Conservation (phyloP, 2,797 vertebrate species). For the Amblyraja radiata region DNA sequence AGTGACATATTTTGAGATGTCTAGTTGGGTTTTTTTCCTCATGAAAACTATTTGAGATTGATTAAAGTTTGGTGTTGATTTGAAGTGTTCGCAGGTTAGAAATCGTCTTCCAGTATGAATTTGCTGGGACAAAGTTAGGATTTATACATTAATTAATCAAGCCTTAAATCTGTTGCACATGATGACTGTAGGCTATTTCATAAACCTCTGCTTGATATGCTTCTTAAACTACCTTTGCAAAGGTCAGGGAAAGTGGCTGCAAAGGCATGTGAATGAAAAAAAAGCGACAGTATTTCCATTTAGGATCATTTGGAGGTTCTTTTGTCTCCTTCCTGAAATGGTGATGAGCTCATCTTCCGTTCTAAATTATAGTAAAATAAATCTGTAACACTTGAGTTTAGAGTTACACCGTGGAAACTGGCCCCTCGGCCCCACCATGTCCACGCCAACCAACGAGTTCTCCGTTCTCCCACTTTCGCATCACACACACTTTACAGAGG, state of each 20-base stretch:
- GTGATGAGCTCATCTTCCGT: neutral
- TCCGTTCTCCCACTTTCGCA: too few relatives aligned
- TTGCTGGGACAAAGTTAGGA: neutral
- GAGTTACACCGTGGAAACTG: too few relatives aligned
- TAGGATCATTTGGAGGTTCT: neutral
- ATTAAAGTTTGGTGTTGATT: neutral
- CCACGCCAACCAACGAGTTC: too few relatives aligned
- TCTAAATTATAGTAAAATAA: neutral
- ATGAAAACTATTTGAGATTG: neutral
- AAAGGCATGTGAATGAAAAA: neutral
- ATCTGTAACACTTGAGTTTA: neutral
- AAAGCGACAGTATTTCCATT: neutral
- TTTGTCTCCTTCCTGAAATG: neutral
- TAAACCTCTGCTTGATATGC: neutral
- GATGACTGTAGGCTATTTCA: neutral
- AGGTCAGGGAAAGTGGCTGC: neutral
- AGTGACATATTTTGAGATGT: neutral
- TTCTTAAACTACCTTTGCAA: neutral
- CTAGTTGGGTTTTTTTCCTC: neutral
- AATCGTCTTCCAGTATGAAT: neutral
- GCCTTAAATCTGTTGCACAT: neutral
- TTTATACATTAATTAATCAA: constrained; percentile 8
- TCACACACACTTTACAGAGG: too few relatives aligned
- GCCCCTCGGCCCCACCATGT: too few relatives aligned
- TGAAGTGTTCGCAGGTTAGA: neutral